Base-by-base conservation (phyloP, 2,888 invertebrate genomes). In the Hecatera dysodea region DNA sequence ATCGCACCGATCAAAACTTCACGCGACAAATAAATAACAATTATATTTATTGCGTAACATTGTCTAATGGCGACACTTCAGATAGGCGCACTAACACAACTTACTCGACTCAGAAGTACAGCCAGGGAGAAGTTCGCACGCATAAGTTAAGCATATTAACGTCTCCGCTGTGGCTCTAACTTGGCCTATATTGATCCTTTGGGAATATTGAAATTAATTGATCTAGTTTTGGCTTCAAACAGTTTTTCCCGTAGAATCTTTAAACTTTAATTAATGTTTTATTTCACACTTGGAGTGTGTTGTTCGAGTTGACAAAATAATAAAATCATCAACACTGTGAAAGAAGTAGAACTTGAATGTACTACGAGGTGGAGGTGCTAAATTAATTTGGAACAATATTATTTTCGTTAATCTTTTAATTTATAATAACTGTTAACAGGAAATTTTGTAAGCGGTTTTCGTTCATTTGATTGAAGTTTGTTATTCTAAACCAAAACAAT, bases 61-160 rank as follows among this genome's bases (percentile, higher is more conserved):
- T 86, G 84, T 82, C 84, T 87, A 89, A 82, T 84, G 88, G 88
- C 89, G 86, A 89, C 90, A 88, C 86, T 89, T 81, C 74, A 86
- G 88, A 87, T 88, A 86, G 80, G 84, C 86, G 75, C 84, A 86
- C 85, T 85, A 90, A 88, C 87, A 78, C 61, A 81, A 87, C 87
- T 90, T 90, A 93, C 90, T 93, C 90, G 78, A 88, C 87, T 90
- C 90, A 86, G 91, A 93, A 92, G 92, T 91, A 90, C 88, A 84
- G 78, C 82, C 84, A 91, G 92, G 89, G 90, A 90, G 78, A 92
- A 92, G 89, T 93, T 93, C 85, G 87, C 89, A 92, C 91, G 90
- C 92, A 90, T 92, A 92, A 92, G 91, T 93, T 93, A 91, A 92
- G 90, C 90, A 86, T 90, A 93, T 93, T 92, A 93, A 92, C 90